These are phyloP conservation scores for Zaprionus davidi DNA, from an alignment of 1,140 invertebrate species.

Conservation along the genomic window DNA sequence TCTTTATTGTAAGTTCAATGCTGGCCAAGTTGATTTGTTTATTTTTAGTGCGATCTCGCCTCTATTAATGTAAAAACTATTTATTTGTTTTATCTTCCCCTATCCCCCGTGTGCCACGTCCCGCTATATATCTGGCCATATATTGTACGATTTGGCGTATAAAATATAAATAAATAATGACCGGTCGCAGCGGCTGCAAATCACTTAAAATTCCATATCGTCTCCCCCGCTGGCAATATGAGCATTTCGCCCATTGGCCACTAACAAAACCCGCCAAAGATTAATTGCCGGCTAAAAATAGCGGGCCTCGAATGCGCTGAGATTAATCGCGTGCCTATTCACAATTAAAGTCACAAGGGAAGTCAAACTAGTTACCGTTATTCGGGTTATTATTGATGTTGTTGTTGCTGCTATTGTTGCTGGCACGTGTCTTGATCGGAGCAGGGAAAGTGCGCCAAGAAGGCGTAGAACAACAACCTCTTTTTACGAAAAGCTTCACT, in stretches of 20 bases:
- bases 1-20: conserved; percentile 64
- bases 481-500: conserved; percentile 15
- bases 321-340: conserved; percentile 67
- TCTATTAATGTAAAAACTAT: conserved; percentile 57
- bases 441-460: not conserved
- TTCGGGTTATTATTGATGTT: conserved; percentile 7
- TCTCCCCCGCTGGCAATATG: conserved; percentile 27
- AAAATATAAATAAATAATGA: conserved; percentile 71
- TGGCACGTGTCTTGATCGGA: conserved; percentile 19
- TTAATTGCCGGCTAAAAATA: conserved; percentile 73
- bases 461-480: not conserved
- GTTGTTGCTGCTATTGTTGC: not conserved
- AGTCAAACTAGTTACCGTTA: conserved; percentile 39
- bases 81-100: conserved; percentile 40
- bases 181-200: conserved; percentile 56
- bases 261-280: conserved; percentile 31
- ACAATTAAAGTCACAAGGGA: conserved; percentile 53
- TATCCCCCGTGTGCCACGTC: not conserved
- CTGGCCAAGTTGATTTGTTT: conserved; percentile 55
- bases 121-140: conserved; percentile 1
- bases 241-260: conserved; percentile 6
- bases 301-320: conserved; percentile 13
- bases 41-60: conserved; percentile 54
- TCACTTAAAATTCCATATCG: conserved; percentile 75
- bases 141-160: conserved; percentile 17